Conservation (phyloP, 2,797 vertebrate species). For the Anguilla obscura region DNA sequence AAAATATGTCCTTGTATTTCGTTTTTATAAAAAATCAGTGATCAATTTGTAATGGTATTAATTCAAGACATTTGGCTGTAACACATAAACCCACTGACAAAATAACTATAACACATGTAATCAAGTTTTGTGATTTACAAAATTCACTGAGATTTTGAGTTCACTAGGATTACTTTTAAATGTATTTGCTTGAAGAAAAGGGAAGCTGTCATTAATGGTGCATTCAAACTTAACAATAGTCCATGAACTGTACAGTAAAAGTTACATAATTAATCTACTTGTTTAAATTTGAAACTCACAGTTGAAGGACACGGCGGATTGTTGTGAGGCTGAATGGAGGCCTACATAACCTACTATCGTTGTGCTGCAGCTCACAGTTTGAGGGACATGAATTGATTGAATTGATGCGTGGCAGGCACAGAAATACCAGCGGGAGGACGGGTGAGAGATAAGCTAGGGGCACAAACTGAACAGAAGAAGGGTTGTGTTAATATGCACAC, state of each 20-base stretch:
- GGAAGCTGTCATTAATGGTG: neutral
- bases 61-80: neutral
- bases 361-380: neutral
- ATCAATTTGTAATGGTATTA: neutral
- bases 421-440: constrained; percentile 23
- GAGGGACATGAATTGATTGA: neutral
- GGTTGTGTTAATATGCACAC: no score
- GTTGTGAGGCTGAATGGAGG: neutral
- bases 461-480: constrained; percentile 41
- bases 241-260: neutral
- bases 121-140: neutral
- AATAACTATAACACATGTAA: neutral
- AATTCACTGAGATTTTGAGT: neutral
- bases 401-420: constrained; percentile 37
- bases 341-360: neutral
- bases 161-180: neutral
- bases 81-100: neutral
- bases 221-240: neutral
- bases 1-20: neutral
- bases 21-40: neutral
- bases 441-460: constrained; percentile 50
- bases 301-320: neutral
- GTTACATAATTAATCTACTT: neutral
- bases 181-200: neutral
- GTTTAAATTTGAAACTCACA: neutral